Conservation (phyloP, 2,888 invertebrate genomes). For the Auanema freiburgensis region DNA sequence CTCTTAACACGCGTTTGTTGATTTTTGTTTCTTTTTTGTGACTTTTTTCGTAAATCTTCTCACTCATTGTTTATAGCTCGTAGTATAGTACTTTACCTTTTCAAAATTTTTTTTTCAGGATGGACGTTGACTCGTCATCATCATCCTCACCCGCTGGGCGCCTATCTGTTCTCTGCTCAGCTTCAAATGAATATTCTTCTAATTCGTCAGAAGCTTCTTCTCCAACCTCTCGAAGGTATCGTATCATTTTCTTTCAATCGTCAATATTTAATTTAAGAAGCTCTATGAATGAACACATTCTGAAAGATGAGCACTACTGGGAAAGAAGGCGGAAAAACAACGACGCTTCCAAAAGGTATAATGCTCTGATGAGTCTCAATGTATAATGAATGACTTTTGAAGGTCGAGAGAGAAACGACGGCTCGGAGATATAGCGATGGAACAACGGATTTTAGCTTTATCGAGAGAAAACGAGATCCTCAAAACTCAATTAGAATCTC, state of each 20-base stretch:
- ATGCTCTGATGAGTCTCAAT: neutral
- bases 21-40: neutral
- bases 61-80: neutral
- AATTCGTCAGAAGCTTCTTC: slow-evolving; percentile 49
- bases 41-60: neutral
- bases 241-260: neutral
- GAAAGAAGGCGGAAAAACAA: slow-evolving; percentile 68
- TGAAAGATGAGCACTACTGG: slow-evolving; percentile 69
- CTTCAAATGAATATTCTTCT: slow-evolving; percentile 44
- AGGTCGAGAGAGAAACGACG: slow-evolving; percentile 73
- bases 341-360: slow-evolving; percentile 35
- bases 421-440: slow-evolving; percentile 93
- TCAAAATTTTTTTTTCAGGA: slow-evolving; percentile 20
- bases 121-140: slow-evolving; percentile 43
- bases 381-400: neutral
- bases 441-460: slow-evolving; percentile 87
- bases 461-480: slow-evolving; percentile 93
- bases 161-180: slow-evolving; percentile 48
- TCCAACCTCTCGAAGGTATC: slow-evolving; percentile 36
- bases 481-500: slow-evolving; percentile 77
- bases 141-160: slow-evolving; percentile 41
- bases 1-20: neutral
- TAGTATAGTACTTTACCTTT: neutral
- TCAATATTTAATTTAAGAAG: slow-evolving; percentile 22
- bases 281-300: slow-evolving; percentile 38